Conservation (phyloP, 1,140 invertebrate genomes). For the Heliothis virescens region DNA sequence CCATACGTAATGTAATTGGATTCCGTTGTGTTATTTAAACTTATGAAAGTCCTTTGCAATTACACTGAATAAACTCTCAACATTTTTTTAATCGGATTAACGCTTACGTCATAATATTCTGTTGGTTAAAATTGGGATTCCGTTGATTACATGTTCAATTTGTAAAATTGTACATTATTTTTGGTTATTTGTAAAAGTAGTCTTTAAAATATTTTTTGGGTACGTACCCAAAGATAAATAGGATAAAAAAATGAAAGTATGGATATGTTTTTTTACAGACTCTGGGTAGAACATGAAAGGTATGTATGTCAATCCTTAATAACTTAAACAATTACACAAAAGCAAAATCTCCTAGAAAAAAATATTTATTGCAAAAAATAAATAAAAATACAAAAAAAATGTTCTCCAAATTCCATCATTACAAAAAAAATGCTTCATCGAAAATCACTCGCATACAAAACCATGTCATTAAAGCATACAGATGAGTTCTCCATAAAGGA, state of each 20-base stretch:
- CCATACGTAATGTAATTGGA: conserved; percentile 1
- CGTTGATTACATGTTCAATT: not conserved
- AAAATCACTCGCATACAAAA: not conserved
- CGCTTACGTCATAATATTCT: not conserved
- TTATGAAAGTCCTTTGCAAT: conserved; percentile 2
- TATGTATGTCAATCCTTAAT: too few relatives aligned
- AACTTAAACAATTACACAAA: too few relatives aligned
- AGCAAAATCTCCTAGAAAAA: too few relatives aligned
- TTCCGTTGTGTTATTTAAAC: not conserved
- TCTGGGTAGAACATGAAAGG: too few relatives aligned
- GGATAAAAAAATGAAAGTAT: too few relatives aligned
- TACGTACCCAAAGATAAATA: too few relatives aligned
- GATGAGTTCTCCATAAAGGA: conserved; percentile 13
- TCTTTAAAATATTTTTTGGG: too few relatives aligned
- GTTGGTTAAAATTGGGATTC: not conserved
- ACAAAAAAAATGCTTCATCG: not conserved
- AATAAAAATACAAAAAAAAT: not conserved
- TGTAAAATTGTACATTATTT: too few relatives aligned
- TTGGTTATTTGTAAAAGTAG: too few relatives aligned
- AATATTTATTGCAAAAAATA: too few relatives aligned
- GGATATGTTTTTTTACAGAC: too few relatives aligned
- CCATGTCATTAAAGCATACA: conserved; percentile 7
- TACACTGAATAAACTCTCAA: not conserved
- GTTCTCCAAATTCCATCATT: not conserved
- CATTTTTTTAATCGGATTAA: conserved; percentile 11